A percentile compares a stretch with the other conserved stretches of the same genome.
phyloP scores from a whole-genome alignment of 1,140 invertebrate species.

The Dreissena rostriformis region DNA sequence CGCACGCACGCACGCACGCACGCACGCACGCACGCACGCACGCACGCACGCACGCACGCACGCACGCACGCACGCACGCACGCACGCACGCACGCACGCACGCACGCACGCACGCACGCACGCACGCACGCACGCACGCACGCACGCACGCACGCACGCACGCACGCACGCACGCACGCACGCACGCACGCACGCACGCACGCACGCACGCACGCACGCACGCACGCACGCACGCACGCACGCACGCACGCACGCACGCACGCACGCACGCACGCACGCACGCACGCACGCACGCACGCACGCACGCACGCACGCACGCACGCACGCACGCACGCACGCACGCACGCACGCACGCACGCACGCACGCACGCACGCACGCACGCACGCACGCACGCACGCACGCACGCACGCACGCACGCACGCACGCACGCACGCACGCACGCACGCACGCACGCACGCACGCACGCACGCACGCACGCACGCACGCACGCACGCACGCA shows the following conservation, averaged over 20 bases:
- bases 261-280: constrained; percentile 7
- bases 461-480: constrained; percentile 7
- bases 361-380: constrained; percentile 7
- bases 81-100: not conserved
- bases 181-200: not conserved
- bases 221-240: not conserved
- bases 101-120: not conserved
- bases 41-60: not conserved
- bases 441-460: constrained; percentile 7
- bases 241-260: not conserved
- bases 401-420: constrained; percentile 7
- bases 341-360: constrained; percentile 7
- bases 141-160: not conserved
- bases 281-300: constrained; percentile 7
- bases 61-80: not conserved
- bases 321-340: constrained; percentile 7
- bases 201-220: not conserved
- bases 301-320: constrained; percentile 7
- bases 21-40: not conserved
- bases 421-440: constrained; percentile 7
- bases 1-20: not conserved
- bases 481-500: constrained; percentile 7
- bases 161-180: not conserved
- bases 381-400: constrained; percentile 7
- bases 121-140: not conserved